Conservation (phyloP, 2,113 vertebrate genomes). For the Periophthalmodon schlosseri region DNA sequence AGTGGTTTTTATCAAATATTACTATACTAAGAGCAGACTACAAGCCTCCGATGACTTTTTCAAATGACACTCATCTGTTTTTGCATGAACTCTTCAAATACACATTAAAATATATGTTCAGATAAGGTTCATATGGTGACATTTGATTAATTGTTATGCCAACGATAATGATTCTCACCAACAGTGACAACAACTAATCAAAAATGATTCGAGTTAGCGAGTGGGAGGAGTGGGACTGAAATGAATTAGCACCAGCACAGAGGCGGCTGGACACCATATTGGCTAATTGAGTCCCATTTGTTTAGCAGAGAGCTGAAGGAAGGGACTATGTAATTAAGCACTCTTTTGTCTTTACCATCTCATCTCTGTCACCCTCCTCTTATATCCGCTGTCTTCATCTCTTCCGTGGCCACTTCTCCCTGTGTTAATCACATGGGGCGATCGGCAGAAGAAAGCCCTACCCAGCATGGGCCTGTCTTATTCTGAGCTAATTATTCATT, state of each 20-base stretch:
- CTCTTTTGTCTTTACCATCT: slow-evolving; percentile 20
- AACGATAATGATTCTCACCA: background rate
- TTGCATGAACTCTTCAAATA: no score
- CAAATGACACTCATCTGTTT: no score
- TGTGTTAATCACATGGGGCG: slow-evolving; percentile 19
- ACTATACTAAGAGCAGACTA: no score
- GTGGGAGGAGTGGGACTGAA: slow-evolving; percentile 22
- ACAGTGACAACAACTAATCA: background rate
- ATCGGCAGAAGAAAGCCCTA: slow-evolving; percentile 33
- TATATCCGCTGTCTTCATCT: slow-evolving; percentile 21
- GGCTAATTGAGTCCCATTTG: slow-evolving; percentile 57
- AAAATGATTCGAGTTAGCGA: background rate
- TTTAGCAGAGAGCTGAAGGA: slow-evolving; percentile 46
- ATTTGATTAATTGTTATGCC: no score
- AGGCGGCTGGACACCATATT: slow-evolving; percentile 48
- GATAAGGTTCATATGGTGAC: no score
- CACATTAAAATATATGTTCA: background rate
- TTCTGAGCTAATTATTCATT: slow-evolving; percentile 44
- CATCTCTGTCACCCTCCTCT: slow-evolving; percentile 19
- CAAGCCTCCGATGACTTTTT: no score
- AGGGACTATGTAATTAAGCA: slow-evolving; percentile 45
- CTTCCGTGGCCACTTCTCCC: slow-evolving; percentile 23
- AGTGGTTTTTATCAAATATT: no score
- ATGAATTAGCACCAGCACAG: slow-evolving; percentile 39
- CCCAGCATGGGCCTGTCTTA: slow-evolving; percentile 30